A percentile compares a stretch with the other conserved stretches of the same genome.
Evolutionary conservation across 2,888 invertebrate genomes (phyloP).

Genomic region (Norana najaformis): DNA sequence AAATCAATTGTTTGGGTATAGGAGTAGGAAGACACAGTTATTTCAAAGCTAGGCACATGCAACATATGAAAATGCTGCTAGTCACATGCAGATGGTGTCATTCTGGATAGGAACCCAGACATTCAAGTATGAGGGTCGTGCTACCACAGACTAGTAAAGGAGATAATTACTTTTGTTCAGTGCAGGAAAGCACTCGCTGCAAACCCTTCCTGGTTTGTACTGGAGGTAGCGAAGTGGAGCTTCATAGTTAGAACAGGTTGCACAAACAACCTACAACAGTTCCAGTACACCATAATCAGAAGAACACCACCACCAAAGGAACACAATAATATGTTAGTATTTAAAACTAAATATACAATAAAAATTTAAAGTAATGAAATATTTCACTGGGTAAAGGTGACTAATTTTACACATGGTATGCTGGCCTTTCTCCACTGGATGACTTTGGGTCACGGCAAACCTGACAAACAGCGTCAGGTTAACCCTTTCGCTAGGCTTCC

Average conservation of each 20-base stretch:
- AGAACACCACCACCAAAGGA: not conserved
- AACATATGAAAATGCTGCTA: not conserved
- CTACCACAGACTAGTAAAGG: not conserved
- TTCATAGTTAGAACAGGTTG: constrained; percentile 68
- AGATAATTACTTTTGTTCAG: constrained; percentile 36
- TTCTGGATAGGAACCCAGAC: not conserved
- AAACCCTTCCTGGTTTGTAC: constrained; percentile 65
- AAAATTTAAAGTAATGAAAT: not conserved
- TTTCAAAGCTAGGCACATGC: not conserved
- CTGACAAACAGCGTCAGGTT: too few species aligned
- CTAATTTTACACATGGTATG: not conserved
- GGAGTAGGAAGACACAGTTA: not conserved
- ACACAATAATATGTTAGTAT: not conserved
- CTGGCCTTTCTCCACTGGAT: too few species aligned
- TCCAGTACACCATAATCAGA: constrained; percentile 18
- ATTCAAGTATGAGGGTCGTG: not conserved
- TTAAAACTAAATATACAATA: not conserved
- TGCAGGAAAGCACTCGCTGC: constrained; percentile 64
- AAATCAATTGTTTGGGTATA: not conserved
- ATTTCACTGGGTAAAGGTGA: not conserved
- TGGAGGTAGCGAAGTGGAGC: constrained; percentile 67
- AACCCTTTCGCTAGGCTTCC: too few species aligned
- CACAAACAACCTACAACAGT: constrained; percentile 68
- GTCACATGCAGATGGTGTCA: not conserved
- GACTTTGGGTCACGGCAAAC: too few species aligned